Conservation (phyloP, 2,797 vertebrate species). For the Argentina silus region DNA sequence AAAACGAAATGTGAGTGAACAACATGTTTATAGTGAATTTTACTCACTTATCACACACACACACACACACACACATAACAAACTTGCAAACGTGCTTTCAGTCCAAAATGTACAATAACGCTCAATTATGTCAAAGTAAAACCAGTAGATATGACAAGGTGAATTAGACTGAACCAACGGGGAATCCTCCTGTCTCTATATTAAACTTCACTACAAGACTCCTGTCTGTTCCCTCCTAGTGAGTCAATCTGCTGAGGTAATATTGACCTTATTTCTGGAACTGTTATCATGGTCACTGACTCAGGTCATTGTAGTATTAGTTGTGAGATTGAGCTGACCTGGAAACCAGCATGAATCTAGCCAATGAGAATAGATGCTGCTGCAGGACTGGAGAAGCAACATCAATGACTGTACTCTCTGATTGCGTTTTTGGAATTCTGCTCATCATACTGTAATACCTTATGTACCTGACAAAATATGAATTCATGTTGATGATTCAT, state of each 20-base stretch:
- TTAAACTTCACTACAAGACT: conserved; percentile 1
- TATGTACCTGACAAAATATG: neutral
- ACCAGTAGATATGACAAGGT: neutral
- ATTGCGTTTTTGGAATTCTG: neutral
- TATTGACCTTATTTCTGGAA: conserved; percentile 2
- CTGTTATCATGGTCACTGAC: neutral
- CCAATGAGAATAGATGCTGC: neutral
- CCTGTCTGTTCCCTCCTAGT: neutral
- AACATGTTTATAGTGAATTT: neutral
- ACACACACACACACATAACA: neutral
- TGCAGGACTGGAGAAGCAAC: neutral
- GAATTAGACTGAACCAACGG: neutral
- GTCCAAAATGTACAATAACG: neutral
- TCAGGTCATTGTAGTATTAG: neutral
- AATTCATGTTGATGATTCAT: neutral
- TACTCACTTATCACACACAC: neutral
- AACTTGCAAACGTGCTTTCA: neutral
- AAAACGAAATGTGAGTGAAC: no score
- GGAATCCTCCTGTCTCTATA: neutral
- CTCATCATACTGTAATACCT: neutral
- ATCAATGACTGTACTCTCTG: neutral
- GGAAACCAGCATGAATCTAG: neutral
- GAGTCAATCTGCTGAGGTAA: neutral
- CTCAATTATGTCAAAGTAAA: conserved; percentile 5
- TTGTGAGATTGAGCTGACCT: neutral